Conservation (phyloP, 2,113 vertebrate species). For the Lota lota region DNA sequence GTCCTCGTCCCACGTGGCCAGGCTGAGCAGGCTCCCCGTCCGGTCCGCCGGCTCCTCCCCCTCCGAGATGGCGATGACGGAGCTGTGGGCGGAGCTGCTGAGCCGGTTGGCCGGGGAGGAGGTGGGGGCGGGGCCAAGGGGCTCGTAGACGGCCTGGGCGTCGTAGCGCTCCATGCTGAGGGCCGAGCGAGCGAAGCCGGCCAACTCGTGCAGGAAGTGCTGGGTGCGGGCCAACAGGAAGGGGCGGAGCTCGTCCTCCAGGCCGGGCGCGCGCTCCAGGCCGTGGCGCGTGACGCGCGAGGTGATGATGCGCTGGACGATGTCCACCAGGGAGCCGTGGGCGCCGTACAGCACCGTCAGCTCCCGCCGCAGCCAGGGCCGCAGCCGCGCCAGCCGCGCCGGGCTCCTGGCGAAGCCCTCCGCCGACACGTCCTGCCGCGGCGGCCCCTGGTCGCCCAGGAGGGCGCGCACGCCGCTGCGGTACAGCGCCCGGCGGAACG, state of each 20-base stretch:
- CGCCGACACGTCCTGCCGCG: slow-evolving; percentile 80
- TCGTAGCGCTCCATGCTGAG: slow-evolving; percentile 86
- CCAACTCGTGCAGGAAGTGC: slow-evolving; percentile 89
- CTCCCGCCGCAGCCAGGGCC: slow-evolving; percentile 87
- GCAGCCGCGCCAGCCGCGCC: slow-evolving; percentile 78
- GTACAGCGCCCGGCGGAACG: slow-evolving; percentile 55
- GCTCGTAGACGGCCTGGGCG: slow-evolving; percentile 85
- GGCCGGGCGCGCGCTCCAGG: slow-evolving; percentile 75
- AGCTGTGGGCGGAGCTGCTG: slow-evolving; percentile 69
- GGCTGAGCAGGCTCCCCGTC: slow-evolving; percentile 49
- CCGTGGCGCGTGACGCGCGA: slow-evolving; percentile 79
- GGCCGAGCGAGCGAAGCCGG: slow-evolving; percentile 84
- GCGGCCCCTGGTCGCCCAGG: slow-evolving; percentile 60
- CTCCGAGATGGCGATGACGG: slow-evolving; percentile 89
- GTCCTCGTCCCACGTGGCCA: slow-evolving; percentile 87
- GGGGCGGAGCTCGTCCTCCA: slow-evolving; percentile 82
- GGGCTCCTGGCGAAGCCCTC: slow-evolving; percentile 83
- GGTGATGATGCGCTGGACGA: slow-evolving; percentile 86
- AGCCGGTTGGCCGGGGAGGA: slow-evolving; percentile 37
- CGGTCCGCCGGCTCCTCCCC: slow-evolving; percentile 40
- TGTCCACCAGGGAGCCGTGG: slow-evolving; percentile 80
- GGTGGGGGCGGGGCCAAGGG: slow-evolving; percentile 57
- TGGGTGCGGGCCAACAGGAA: slow-evolving; percentile 84
- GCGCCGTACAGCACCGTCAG: slow-evolving; percentile 84
- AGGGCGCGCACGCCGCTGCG: slow-evolving; percentile 69